These are phyloP conservation scores for Gryllus bimaculatus DNA, from an alignment of 1,140 invertebrate species.

Conservation along the genomic window DNA sequence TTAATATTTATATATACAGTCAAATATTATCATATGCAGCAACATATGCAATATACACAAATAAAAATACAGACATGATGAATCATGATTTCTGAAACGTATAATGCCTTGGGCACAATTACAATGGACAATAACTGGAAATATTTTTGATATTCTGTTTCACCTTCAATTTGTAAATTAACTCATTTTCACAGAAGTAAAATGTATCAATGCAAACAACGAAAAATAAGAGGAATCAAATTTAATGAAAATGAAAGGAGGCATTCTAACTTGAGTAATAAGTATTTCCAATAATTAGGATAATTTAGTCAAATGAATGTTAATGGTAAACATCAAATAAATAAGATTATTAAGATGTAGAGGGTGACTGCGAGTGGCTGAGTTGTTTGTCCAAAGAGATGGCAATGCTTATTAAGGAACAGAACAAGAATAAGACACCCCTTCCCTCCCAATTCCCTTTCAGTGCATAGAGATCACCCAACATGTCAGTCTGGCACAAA, in stretches of 20 bases:
- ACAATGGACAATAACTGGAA: not conserved
- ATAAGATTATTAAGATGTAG: not conserved
- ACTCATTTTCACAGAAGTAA: not conserved
- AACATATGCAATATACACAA: conserved; percentile 1
- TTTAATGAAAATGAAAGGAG: not conserved
- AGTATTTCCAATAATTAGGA: not conserved
- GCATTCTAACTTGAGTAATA: not conserved
- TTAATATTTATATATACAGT: not conserved
- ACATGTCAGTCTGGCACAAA: not conserved
- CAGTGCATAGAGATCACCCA: not conserved
- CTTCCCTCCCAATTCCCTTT: not conserved
- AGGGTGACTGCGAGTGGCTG: not conserved
- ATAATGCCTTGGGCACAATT: not conserved
- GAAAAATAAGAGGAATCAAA: not conserved
- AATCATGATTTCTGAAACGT: not conserved
- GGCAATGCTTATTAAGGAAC: not conserved
- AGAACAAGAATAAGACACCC: not conserved
- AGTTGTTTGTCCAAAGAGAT: not conserved
- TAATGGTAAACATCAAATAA: not conserved
- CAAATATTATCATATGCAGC: not conserved
- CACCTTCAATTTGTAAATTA: too few relatives aligned
- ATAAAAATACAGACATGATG: not conserved
- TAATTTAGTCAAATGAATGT: not conserved
- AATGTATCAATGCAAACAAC: not conserved
- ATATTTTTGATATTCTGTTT: not conserved